Conservation (phyloP, 2,888 invertebrate genomes). For the Lycocerus yunnanus region DNA sequence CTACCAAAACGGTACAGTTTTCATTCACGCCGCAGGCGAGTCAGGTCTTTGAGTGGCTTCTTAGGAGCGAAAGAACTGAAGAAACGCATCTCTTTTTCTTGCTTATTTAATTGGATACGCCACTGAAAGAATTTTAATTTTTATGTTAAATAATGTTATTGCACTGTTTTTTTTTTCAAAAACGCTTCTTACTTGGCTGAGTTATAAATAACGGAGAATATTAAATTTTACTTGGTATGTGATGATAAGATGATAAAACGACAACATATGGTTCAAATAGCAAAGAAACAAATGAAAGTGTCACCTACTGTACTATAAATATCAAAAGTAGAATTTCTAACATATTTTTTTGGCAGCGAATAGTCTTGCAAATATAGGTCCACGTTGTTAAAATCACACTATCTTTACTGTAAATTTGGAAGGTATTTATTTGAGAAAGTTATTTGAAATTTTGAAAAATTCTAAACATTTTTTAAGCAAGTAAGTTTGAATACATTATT, state of each 20-base stretch:
- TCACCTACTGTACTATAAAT: slow-evolving; percentile 20
- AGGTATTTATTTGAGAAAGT: too few species aligned
- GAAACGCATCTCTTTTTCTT: too few species aligned
- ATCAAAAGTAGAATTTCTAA: slow-evolving; percentile 8
- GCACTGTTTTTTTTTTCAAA: neutral
- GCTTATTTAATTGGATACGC: neutral
- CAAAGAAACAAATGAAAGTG: slow-evolving; percentile 17
- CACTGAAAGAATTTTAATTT: neutral
- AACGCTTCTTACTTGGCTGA: neutral
- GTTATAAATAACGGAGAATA: neutral
- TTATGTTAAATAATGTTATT: neutral
- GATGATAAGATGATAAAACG: slow-evolving; percentile 3
- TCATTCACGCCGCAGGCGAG: neutral
- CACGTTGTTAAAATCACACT: neutral
- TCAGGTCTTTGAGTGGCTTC: neutral
- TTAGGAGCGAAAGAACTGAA: neutral
- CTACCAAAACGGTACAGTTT: neutral
- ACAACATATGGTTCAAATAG: neutral
- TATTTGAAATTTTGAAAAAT: neutral
- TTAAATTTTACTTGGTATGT: neutral
- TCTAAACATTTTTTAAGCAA: neutral
- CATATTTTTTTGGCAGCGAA: slow-evolving; percentile 14
- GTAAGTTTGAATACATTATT: neutral
- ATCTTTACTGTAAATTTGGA: neutral
- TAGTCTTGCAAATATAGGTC: slow-evolving; percentile 10